A percentile compares a stretch with the other conserved stretches of the same genome.
phyloP scores from a whole-genome alignment of 2,888 invertebrate genomes.

The Torymus tubicola region DNA sequence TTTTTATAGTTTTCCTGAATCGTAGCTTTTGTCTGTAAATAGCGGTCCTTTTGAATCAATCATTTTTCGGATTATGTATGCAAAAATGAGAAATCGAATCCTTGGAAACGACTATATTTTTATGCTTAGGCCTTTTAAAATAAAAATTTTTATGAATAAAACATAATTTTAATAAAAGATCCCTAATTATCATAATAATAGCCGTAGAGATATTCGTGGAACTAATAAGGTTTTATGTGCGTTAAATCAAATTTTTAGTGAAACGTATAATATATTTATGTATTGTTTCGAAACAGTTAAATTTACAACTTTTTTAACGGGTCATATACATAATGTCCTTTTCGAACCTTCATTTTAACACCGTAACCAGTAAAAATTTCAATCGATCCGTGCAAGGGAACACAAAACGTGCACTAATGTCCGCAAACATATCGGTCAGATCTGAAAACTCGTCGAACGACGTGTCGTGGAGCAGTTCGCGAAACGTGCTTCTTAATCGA shows the following conservation, averaged over 20 bases:
- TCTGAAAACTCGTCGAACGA: too few species aligned
- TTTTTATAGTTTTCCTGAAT: not conserved
- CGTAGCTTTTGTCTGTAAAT: too few species aligned
- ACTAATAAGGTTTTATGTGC: not conserved
- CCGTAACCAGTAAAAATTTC: too few species aligned
- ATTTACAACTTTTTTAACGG: too few species aligned
- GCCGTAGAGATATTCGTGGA: not conserved
- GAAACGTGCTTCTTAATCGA: not conserved
- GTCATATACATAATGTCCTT: too few species aligned
- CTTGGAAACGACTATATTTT: constrained; percentile 2
- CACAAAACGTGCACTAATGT: too few species aligned
- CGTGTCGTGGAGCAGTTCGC: not conserved
- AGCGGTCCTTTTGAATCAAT: constrained; percentile 25
- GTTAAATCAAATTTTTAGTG: not conserved
- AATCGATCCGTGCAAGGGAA: too few species aligned
- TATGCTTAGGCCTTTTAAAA: not conserved
- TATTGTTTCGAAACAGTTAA: too few species aligned
- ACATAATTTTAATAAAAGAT: constrained; percentile 22
- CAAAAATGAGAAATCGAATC: constrained; percentile 19
- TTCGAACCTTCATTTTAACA: too few species aligned
- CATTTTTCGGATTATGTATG: constrained; percentile 43
- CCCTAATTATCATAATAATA: not conserved
- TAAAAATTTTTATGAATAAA: constrained; percentile 32
- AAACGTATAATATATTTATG: not conserved
- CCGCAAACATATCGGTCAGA: too few species aligned